Conservation (phyloP, 2,888 invertebrate genomes). For the Hypselothyrea guttata region DNA sequence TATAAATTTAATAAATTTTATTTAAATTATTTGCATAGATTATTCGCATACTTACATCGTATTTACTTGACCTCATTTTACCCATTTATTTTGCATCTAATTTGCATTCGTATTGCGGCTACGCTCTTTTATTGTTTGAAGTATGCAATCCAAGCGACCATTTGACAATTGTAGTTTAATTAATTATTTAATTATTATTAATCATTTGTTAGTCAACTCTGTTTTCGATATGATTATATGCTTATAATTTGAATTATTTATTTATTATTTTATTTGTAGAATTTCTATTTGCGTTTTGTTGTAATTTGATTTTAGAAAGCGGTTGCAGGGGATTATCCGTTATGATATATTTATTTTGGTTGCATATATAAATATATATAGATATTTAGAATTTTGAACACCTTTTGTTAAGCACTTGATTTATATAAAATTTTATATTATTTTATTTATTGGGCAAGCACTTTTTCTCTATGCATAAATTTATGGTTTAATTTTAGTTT, state of each 20-base stretch:
- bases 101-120: constrained; percentile 83
- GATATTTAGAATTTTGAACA: constrained; percentile 66
- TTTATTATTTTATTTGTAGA: too few species aligned
- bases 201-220: constrained; percentile 12
- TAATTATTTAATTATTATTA: constrained; percentile 29
- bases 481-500: constrained; percentile 4
- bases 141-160: constrained; percentile 77
- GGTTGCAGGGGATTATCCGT: too few species aligned
- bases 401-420: constrained; percentile 62
- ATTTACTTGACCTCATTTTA: constrained; percentile 84
- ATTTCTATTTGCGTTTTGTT: too few species aligned
- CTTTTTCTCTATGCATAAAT: constrained; percentile 20
- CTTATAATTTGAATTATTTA: constrained; percentile 10
- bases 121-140: constrained; percentile 75
- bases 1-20: too few species aligned
- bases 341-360: constrained; percentile 2
- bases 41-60: constrained; percentile 82
- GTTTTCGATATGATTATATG: constrained; percentile 31
- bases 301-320: too few species aligned
- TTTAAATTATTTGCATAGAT: too few species aligned
- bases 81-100: constrained; percentile 83
- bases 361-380: constrained; percentile 10
- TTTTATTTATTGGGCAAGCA: constrained; percentile 21
- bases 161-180: constrained; percentile 54
- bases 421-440: constrained; percentile 12